These are phyloP conservation scores for Cherax destructor DNA, from an alignment of 1,140 invertebrate species.

Conservation along the genomic window DNA sequence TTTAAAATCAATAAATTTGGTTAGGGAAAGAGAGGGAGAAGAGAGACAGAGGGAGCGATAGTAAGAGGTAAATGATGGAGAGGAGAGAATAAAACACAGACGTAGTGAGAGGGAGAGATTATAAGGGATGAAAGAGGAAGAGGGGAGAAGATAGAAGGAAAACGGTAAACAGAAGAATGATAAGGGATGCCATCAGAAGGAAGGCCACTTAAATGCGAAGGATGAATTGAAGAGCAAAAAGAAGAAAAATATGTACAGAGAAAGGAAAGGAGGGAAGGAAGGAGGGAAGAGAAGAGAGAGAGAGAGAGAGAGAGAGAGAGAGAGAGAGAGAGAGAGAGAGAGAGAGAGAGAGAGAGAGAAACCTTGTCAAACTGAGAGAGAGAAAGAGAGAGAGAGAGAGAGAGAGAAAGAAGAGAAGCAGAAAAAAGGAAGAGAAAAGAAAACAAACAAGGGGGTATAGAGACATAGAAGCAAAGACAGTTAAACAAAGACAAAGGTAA, in stretches of 20 bases:
- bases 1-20: not conserved
- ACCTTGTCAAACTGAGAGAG: not conserved
- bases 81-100: not conserved
- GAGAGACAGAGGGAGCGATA: too few species aligned
- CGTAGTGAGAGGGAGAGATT: not conserved
- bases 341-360: conserved; percentile 3
- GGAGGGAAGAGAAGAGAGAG: not conserved
- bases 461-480: not conserved
- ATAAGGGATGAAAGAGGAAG: not conserved
- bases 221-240: not conserved
- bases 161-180: not conserved
- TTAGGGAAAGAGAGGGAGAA: not conserved
- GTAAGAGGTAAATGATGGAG: not conserved
- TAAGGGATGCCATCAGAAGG: not conserved
- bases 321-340: not conserved
- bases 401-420: not conserved
- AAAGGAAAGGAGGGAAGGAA: not conserved
- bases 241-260: not conserved
- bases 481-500: too few species aligned
- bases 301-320: conserved; percentile 4
- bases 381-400: not conserved
- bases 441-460: not conserved
- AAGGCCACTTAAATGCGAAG: not conserved
- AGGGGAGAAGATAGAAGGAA: not conserved
- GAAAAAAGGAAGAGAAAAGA: not conserved